Evolutionary conservation across 2,113 vertebrate species (phyloP).

Genomic region (Neopipo cinnamomea): DNA sequence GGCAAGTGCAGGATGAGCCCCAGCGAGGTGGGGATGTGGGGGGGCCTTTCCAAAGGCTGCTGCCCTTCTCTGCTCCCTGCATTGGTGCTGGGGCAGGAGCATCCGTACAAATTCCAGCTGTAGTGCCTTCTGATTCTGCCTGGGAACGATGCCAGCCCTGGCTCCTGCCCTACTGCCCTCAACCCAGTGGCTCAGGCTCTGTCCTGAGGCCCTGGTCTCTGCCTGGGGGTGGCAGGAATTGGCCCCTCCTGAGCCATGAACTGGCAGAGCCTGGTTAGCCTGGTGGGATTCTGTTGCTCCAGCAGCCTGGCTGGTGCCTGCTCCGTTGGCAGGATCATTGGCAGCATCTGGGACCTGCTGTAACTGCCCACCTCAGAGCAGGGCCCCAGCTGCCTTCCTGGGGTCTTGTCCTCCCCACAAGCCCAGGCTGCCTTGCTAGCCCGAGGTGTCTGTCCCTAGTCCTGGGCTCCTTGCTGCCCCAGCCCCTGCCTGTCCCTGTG

Average conservation of each 20-base stretch:
- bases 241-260: background rate
- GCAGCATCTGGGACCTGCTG: background rate
- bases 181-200: background rate
- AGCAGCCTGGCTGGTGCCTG: background rate
- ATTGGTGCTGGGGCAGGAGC: background rate
- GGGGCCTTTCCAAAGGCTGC: background rate
- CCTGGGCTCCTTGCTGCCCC: background rate
- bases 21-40: background rate
- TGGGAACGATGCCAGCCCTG: background rate
- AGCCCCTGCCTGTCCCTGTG: background rate
- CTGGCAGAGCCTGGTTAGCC: background rate
- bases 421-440: background rate
- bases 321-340: background rate
- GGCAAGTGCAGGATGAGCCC: background rate
- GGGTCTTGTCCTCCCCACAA: background rate
- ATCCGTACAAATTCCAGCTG: background rate
- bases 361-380: background rate
- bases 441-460: too few relatives aligned
- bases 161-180: fast-evolving
- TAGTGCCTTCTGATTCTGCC: background rate
- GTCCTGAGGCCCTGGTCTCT: background rate
- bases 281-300: background rate
- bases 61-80: background rate
- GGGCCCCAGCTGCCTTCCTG: background rate
- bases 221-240: background rate